These are phyloP conservation scores for Cardinalis cardinalis DNA, from an alignment of 2,113 vertebrate genomes.

Conservation along the genomic window DNA sequence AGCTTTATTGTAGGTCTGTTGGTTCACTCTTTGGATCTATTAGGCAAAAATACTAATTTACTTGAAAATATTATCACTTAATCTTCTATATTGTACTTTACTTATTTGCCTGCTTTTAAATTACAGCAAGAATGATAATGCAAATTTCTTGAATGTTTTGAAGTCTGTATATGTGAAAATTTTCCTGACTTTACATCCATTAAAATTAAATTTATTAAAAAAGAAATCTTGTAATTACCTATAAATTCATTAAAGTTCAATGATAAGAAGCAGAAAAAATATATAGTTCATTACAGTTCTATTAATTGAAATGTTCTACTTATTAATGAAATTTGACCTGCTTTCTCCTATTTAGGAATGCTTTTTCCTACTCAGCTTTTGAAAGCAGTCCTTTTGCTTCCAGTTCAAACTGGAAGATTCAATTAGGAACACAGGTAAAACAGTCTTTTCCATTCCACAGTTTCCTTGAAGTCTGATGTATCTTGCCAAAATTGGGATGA, in stretches of 20 bases:
- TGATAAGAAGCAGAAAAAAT: not conserved
- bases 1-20: not conserved
- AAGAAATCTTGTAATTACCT: not conserved
- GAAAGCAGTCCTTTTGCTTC: not conserved
- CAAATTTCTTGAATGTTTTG: not conserved
- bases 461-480: not conserved
- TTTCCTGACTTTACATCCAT: not conserved
- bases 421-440: not conserved
- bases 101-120: not conserved
- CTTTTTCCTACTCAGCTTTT: not conserved
- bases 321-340: not conserved
- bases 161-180: not conserved
- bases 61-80: not conserved
- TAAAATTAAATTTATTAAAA: not conserved
- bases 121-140: not conserved
- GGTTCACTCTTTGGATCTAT: not conserved
- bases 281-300: not conserved
- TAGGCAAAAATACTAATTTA: not conserved
- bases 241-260: not conserved
- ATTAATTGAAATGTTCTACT: conserved; percentile 1
- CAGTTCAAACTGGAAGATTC: not conserved
- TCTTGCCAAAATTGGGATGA: not conserved
- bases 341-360: not conserved
- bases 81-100: not conserved
- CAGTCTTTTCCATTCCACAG: not conserved